Base-by-base conservation (phyloP, 64 coral and sea anemone genomes). In the Platygyra sinensis region DNA sequence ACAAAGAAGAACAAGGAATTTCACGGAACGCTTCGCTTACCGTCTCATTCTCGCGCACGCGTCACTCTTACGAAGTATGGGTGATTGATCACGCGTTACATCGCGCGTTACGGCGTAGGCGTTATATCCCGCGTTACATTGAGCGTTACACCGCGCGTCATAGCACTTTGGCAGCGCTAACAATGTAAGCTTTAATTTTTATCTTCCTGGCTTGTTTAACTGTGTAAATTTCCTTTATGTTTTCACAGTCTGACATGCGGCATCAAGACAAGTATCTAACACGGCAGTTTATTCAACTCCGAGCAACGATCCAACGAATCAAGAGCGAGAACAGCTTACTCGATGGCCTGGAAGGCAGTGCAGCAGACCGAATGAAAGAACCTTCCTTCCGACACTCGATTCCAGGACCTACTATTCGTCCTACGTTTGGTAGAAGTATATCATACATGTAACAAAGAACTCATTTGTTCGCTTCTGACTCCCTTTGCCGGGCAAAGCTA, bases 201-300 rank as follows among this genome's bases (percentile, higher is more conserved):
- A 39, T 39, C 42, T 0, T 46, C 4, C 42, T 22, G 33, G 76
- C 9, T 78, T 17, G 8, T 19, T 8, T n/a, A 12, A 19, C 51
- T 42, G 32, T 22, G 3, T 36, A 33, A 20, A 5, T 13, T 18
- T 55, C 30, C 33, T 38, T 32, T 75, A 25, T 60, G 20, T 78
- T 14, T 90, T 72, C 0, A n/a, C n/a, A 96, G 95, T 60, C 95
- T 5, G 91, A 96, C 18, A 94, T 96, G 95, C 88, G 91, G 16
- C 95, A 96, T 33, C 95, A 96, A 31, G 95, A 96, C 69, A 96
- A 96, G 67, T 91, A 54, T 24, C 72, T 94, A 10, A 94, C 91
- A 76, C 52, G 83, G 25, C 91, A 96, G 87, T 96, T 96, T 71
- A 96, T 96, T 62, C 91, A 96, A 60, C 83, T 96, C 0, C 78